Base-by-base conservation (phyloP, 2,797 vertebrate genomes). In the Aulostomus chinensis region DNA sequence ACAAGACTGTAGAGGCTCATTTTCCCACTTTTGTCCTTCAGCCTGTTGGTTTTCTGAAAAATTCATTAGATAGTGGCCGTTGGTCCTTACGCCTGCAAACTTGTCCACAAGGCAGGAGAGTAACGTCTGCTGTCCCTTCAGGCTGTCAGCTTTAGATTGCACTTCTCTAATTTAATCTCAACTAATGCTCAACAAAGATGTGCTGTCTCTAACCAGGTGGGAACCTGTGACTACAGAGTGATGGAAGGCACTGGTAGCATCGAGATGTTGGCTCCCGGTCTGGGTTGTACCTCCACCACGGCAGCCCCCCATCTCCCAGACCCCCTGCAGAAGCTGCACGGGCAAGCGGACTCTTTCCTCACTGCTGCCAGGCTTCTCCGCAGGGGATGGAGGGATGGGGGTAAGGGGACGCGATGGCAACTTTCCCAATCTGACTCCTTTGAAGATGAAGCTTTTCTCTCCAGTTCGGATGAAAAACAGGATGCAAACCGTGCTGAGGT, bases 341-440 rank as follows among this genome's bases (percentile, higher is more conserved):
- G 4, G 16, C 53, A 57, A n/a, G 0, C 49, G 0, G 85, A 86
- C 48, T 68, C 80, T 2, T 47, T 79, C 56, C 78, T 86, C 33
- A 58, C 61, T 0, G 85, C 85, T 0, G 85, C 81, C 1, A 60
- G 83, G 5, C 63, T 85, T 0, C 0, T 59, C n/a, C 81, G 83
- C 3, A 13, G 61, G 40, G 77, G 78, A 34, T 58, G 55, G 51
- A 16, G 24, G 1, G 29, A 60, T 0, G 51, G 57, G 1, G 53
- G 8, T 4, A 58, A 20, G 17, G 39, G 18, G 2, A 42, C 25
- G 5, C 18, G 22, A 1, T 11, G 16, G 12, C 58, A 29, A 0
- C 0, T 9, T 14, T 43, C 46, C 29, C 5, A 11, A 3, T 1
- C 1, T 0, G 0, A 13, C 11, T 0, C 0, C 12, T 26, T 55